phyloP scores from a whole-genome alignment of 2,113 vertebrate species.

The Arizona elegans region DNA sequence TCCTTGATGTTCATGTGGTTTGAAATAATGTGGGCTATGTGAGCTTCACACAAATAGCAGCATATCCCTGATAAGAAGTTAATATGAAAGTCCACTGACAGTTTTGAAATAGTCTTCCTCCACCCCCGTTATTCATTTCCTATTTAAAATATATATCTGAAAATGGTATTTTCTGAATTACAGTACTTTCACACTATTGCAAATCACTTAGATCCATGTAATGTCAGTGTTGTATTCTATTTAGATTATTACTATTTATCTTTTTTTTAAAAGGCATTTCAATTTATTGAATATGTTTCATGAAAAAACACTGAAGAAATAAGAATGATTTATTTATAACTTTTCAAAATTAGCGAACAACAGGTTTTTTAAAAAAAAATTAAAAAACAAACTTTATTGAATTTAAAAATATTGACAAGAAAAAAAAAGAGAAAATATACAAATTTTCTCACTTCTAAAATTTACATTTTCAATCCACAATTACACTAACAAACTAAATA shows the following conservation, averaged over 20 bases:
- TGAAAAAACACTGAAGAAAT: neutral
- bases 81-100: neutral
- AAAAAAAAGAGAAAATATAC: no score
- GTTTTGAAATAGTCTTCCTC: neutral
- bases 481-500: no score
- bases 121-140: neutral
- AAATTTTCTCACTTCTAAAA: no score
- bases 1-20: neutral
- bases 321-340: neutral
- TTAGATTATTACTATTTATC: neutral
- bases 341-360: neutral
- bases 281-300: neutral
- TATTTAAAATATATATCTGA: neutral
- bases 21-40: neutral
- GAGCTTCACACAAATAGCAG: neutral
- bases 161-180: neutral
- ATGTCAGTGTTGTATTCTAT: neutral
- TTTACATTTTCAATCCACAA: no score
- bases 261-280: neutral
- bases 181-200: neutral
- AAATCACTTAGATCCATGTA: neutral
- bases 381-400: no score
- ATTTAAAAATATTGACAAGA: no score
- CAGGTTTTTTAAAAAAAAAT: neutral
- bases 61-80: neutral